Evolutionary conservation across 2,888 invertebrate genomes (phyloP).

Genomic region (Yponomeuta cagnagella): DNA sequence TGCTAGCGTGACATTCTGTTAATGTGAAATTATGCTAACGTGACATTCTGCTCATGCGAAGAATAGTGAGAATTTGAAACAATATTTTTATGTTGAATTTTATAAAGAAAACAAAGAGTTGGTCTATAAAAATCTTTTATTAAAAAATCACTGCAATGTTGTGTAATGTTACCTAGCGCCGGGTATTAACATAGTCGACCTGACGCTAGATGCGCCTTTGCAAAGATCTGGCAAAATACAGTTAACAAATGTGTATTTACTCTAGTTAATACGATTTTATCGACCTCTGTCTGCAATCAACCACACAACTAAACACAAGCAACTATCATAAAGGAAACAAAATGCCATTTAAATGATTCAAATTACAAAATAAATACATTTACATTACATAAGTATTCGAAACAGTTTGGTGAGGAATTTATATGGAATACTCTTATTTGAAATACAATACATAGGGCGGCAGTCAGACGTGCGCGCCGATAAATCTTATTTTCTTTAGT

Average conservation of each 20-base stretch:
- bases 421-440: slow-evolving; percentile 11
- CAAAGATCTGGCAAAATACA: slow-evolving; percentile 50
- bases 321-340: slow-evolving; percentile 48
- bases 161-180: slow-evolving; percentile 38
- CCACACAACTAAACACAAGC: slow-evolving; percentile 60
- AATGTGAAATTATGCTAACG: too few relatives aligned
- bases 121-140: slow-evolving; percentile 72
- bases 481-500: slow-evolving; percentile 5
- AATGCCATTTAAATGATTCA: slow-evolving; percentile 50
- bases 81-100: background rate
- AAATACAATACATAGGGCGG: slow-evolving; percentile 24
- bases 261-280: background rate
- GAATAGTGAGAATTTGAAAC: background rate
- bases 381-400: slow-evolving; percentile 28
- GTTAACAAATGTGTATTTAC: slow-evolving; percentile 38
- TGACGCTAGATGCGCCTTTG: slow-evolving; percentile 39
- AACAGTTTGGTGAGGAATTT: slow-evolving; percentile 5
- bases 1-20: too few relatives aligned
- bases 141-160: slow-evolving; percentile 69
- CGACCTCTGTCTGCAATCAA: slow-evolving; percentile 32
- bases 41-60: background rate
- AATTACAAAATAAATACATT: slow-evolving; percentile 64
- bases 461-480: slow-evolving; percentile 11
- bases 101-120: slow-evolving; percentile 28
- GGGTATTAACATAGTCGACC: slow-evolving; percentile 17